Evolutionary conservation across 2,888 invertebrate genomes (phyloP).

Genomic region (Pinctada fucata): DNA sequence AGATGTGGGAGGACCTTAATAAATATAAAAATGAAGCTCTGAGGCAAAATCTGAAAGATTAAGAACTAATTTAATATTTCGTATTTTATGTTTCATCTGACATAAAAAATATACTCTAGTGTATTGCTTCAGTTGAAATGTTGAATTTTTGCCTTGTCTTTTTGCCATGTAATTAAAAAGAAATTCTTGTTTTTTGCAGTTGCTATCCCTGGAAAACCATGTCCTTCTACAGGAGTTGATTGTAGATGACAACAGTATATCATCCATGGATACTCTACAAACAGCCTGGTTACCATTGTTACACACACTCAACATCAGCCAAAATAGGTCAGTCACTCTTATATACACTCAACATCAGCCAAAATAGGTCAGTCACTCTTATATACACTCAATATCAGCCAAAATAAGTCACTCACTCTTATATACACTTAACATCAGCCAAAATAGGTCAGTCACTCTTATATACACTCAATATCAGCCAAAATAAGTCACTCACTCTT

Average conservation of each 20-base stretch:
- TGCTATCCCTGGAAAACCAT: slow-evolving; percentile 69
- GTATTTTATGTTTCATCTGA: too few relatives aligned
- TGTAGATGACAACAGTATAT: slow-evolving; percentile 72
- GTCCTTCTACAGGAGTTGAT: slow-evolving; percentile 66
- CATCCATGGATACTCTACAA: slow-evolving; percentile 53
- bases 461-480: too few relatives aligned
- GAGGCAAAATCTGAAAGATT: too few relatives aligned
- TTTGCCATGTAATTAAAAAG: neutral
- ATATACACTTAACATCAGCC: slow-evolving; percentile 53
- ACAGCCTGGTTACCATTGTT: slow-evolving; percentile 69
- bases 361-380: slow-evolving; percentile 72
- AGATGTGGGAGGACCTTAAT: too few relatives aligned
- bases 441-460: slow-evolving; percentile 65
- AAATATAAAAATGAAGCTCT: too few relatives aligned
- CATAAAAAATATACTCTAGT: too few relatives aligned
- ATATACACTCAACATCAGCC: slow-evolving; percentile 53
- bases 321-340: slow-evolving; percentile 72
- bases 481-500: too few relatives aligned
- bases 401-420: slow-evolving; percentile 72
- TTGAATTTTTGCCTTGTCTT: neutral
- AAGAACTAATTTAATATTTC: too few relatives aligned
- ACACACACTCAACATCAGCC: slow-evolving; percentile 53
- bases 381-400: slow-evolving; percentile 53
- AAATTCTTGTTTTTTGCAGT: slow-evolving; percentile 52
- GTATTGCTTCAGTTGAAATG: too few relatives aligned